Evolutionary conservation across 1,140 invertebrate genomes (phyloP), one percentile per base, ranked within the genome.

Genomic region (Drosophila parabipectinata): DNA sequence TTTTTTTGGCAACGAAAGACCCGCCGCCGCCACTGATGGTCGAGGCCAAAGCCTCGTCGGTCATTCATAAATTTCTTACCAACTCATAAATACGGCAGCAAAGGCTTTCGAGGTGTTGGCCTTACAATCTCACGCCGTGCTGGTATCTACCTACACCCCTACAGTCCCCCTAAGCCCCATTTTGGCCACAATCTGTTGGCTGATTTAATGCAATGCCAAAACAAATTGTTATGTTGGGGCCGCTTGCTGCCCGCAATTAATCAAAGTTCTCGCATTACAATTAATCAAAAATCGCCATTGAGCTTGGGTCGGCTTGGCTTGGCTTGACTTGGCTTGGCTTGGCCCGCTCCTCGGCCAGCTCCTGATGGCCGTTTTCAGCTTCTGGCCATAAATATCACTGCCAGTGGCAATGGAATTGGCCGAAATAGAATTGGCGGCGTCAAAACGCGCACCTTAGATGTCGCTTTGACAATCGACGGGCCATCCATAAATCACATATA

Each of bases 161-260:
- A 24, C 39, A 30, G 21, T 24, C 26, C 10, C 30, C 9, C n/a
- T 1, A 10, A 12, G n/a, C 5, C 4, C 57, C 12, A 12, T n/a
- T 4, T 24, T 15, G 39, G 39, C 39, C 39, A 41, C 12, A 41
- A 41, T n/a, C 39, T 28, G 10, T 6, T 30, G 32, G 10, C 72
- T 85, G 81, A 85, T 85, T 85, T 85, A 85, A 85, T 85, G 81
- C 82, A 87, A 87, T 75, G 78, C 78, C 78, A 87, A 82, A 87
- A 87, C 82, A 87, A 88, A 87, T 87, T 87, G 83, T 87, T 87
- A 88, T 88, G 75, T 78, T 78, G 63, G 52, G 28, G 59, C 73
- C 59, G 73, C 77, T 71, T 75, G 74, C 51, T 67, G 69, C 66
- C 71, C 71, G 82, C 82, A 87, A 87, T 87, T 87, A 87, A 87